Evolutionary conservation across 2,888 invertebrate species (phyloP).

Genomic region (Axea sp.): DNA sequence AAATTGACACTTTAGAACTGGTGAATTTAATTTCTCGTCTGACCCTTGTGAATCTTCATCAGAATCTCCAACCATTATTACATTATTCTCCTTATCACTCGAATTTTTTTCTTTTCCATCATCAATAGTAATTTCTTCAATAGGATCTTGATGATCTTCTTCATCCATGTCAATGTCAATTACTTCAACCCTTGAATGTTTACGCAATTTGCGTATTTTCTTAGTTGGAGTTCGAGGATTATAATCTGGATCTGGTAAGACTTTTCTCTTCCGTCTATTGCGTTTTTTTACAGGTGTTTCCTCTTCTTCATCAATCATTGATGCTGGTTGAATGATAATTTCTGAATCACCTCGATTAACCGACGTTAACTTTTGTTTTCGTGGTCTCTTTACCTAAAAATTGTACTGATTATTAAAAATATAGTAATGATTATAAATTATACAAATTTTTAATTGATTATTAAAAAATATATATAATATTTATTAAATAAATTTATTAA

Average conservation of each 20-base stretch:
- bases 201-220: slow-evolving; percentile 64
- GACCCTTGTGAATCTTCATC: slow-evolving; percentile 69
- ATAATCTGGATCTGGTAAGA: slow-evolving; percentile 66
- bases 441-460: too few species aligned
- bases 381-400: slow-evolving; percentile 71
- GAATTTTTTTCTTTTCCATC: slow-evolving; percentile 76
- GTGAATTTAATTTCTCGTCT: slow-evolving; percentile 50
- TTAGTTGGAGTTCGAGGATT: slow-evolving; percentile 65
- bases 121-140: slow-evolving; percentile 74
- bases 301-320: slow-evolving; percentile 67
- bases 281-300: slow-evolving; percentile 67
- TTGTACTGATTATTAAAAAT: too few species aligned
- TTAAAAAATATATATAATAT: too few species aligned
- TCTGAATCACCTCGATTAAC: slow-evolving; percentile 77
- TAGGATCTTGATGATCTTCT: slow-evolving; percentile 61
- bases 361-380: slow-evolving; percentile 76
- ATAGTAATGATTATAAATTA: too few species aligned
- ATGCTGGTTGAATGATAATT: slow-evolving; percentile 77
- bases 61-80: slow-evolving; percentile 76
- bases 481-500: too few species aligned
- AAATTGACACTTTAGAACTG: slow-evolving; percentile 70
- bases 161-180: slow-evolving; percentile 75
- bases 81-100: slow-evolving; percentile 77
- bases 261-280: slow-evolving; percentile 70
- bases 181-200: slow-evolving; percentile 70